Percentiles rank a stretch among this genome's conserved stretches.
Conservation (phyloP, 2,113 vertebrate species). For the Anseranas semipalmata region DNA sequence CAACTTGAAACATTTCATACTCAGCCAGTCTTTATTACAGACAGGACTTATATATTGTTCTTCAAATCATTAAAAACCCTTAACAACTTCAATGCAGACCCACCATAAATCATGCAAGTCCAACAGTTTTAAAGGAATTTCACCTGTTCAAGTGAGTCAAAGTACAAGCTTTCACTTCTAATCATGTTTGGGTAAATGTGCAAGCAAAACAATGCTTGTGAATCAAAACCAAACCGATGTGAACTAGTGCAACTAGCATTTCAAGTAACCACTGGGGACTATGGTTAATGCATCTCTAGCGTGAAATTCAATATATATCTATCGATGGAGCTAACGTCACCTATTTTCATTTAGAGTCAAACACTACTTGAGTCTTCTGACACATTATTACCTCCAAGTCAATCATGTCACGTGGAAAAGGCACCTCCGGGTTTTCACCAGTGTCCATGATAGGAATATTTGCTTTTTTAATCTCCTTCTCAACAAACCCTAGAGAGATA, state of each 20-base stretch:
- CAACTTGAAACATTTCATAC: background rate
- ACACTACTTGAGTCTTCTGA: background rate
- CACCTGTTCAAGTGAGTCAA: background rate
- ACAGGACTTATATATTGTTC: rapidly evolving
- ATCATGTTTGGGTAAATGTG: background rate
- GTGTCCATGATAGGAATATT: conserved; percentile 92
- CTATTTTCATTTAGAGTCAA: background rate
- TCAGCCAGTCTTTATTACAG: background rate
- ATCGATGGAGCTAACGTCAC: rapidly evolving
- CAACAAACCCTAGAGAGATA: conserved; percentile 89
- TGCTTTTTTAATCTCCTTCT: conserved; percentile 97
- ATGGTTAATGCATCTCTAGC: background rate
- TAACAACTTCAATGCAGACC: background rate
- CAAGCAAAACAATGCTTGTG: too few species aligned
- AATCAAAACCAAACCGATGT: rapidly evolving
- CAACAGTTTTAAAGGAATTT: background rate
- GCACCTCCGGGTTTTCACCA: conserved; percentile 97
- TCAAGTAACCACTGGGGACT: background rate
- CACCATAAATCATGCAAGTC: rapidly evolving
- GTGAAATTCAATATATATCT: rapidly evolving
- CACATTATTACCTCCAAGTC: conserved; percentile 90
- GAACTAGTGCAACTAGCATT: background rate
- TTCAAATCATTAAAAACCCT: background rate
- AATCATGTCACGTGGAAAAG: conserved; percentile 97
- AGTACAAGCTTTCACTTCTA: background rate